Percentiles rank a stretch among this genome's conserved stretches.
These are phyloP conservation scores for Drosophila affinis DNA, from an alignment of 2,888 invertebrate species.

Conservation along the genomic window DNA sequence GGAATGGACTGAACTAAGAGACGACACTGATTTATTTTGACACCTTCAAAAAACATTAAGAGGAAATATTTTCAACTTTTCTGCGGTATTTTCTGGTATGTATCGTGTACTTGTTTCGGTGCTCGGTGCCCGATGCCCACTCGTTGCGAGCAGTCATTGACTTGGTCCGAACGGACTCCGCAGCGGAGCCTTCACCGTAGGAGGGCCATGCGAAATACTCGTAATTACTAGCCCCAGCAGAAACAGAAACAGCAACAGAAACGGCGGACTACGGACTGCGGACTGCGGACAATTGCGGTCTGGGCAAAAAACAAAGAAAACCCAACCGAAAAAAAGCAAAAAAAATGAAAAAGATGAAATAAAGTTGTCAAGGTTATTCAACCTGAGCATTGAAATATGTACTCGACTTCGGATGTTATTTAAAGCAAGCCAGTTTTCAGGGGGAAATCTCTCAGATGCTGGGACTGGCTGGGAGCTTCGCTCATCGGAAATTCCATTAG, in stretches of 20 bases:
- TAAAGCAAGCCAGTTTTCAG: slow-evolving; percentile 24
- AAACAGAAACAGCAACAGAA: slow-evolving; percentile 21
- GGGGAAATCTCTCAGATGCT: slow-evolving; percentile 8
- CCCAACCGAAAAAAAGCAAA: neutral
- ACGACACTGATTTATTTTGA: slow-evolving; percentile 23
- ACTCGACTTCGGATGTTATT: slow-evolving; percentile 31
- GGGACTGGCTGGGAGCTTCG: neutral
- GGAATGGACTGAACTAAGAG: neutral
- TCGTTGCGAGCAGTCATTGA: slow-evolving; percentile 57
- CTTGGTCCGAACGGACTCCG: slow-evolving; percentile 25
- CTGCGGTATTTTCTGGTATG: no score
- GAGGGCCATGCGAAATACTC: slow-evolving; percentile 41
- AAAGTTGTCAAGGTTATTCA: slow-evolving; percentile 60
- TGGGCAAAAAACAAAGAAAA: slow-evolving; percentile 32
- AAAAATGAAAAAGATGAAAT: slow-evolving; percentile 28
- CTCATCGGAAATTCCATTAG: slow-evolving; percentile 56
- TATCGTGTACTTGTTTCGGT: no score
- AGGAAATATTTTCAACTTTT: slow-evolving; percentile 3
- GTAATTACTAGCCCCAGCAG: slow-evolving; percentile 54
- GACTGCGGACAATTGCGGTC: no score
- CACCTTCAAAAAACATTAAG: slow-evolving; percentile 9
- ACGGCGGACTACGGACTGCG: slow-evolving; percentile 4
- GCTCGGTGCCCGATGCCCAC: neutral
- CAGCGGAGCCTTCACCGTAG: slow-evolving; percentile 34
- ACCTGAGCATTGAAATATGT: slow-evolving; percentile 45